Percentiles rank a stretch among this genome's conserved stretches.
phyloP scores from a whole-genome alignment of 2,113 vertebrate genomes.

The Dasypus novemcinctus region DNA sequence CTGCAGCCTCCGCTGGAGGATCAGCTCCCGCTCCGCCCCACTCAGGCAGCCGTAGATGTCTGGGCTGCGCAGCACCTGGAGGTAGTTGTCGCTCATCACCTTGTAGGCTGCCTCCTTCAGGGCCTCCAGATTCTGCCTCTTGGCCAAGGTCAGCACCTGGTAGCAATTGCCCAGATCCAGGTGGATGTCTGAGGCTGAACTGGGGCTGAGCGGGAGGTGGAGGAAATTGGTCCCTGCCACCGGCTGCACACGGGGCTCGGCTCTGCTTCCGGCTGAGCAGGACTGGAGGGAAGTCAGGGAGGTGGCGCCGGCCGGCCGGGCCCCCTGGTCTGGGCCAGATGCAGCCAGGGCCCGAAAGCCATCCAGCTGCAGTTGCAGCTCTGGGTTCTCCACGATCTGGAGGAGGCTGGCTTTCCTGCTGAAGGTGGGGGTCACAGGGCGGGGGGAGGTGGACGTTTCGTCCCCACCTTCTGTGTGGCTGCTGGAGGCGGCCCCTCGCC shows the following conservation, averaged over 20 bases:
- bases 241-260: constrained; percentile 61
- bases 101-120: constrained; percentile 86
- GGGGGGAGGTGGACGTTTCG: rapidly evolving
- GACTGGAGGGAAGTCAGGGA: neutral
- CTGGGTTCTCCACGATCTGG: constrained; percentile 82
- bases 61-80: constrained; percentile 90
- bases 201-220: constrained; percentile 62
- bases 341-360: neutral
- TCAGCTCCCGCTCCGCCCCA: constrained; percentile 87
- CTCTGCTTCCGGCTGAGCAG: neutral
- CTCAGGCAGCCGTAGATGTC: constrained; percentile 87
- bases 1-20: constrained; percentile 84
- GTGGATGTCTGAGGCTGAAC: constrained; percentile 76
- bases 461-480: rapidly evolving
- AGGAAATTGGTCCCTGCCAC: constrained; percentile 76
- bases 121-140: constrained; percentile 81
- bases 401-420: constrained; percentile 85
- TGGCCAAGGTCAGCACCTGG: constrained; percentile 86
- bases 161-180: constrained; percentile 93
- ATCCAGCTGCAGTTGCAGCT: constrained; percentile 78
- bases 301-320: neutral
- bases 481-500: rapidly evolving
- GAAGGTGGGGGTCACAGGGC: neutral
- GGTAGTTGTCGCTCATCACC: constrained; percentile 94
- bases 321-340: neutral